phyloP scores from a whole-genome alignment of 2,113 vertebrate species.

The Melanocharis versteri region DNA sequence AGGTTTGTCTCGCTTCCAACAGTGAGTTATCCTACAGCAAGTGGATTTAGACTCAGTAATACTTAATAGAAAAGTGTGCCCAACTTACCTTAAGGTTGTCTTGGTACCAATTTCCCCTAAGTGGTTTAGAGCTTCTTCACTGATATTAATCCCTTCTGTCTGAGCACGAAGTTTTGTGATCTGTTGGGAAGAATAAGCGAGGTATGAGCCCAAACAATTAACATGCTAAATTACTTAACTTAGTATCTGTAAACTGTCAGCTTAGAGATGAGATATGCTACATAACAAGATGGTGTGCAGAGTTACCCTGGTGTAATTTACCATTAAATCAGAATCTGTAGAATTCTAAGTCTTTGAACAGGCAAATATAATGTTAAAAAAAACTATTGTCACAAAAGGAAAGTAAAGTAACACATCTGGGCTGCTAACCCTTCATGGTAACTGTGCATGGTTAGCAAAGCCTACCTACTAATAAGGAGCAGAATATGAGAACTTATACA shows the following conservation, averaged over 20 bases:
- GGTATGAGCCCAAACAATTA: not conserved
- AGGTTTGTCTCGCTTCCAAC: not conserved
- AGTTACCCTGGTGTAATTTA: not conserved
- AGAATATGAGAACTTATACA: not conserved
- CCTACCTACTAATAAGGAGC: not conserved
- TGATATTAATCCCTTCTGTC: constrained; percentile 91
- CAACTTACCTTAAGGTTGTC: constrained; percentile 89
- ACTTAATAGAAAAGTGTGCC: not conserved
- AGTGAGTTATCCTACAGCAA: not conserved
- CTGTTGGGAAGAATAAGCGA: constrained; percentile 65
- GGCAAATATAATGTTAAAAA: not conserved
- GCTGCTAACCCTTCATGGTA: not conserved
- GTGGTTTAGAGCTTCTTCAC: constrained; percentile 90
- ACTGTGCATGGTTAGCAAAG: not conserved
- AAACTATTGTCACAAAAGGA: not conserved
- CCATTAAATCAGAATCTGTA: not conserved
- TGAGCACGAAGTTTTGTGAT: constrained; percentile 97
- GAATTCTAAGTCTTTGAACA: not conserved
- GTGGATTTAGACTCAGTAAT: not conserved
- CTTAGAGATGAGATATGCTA: not conserved
- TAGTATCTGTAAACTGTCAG: not conserved
- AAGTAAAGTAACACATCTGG: not conserved
- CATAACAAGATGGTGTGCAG: not conserved
- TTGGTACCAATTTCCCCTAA: constrained; percentile 95
- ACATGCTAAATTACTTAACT: not conserved